Evolutionary conservation across 2,797 vertebrate genomes (phyloP), one percentile per base, ranked within the genome.

Genomic region (Dipus sagitta): DNA sequence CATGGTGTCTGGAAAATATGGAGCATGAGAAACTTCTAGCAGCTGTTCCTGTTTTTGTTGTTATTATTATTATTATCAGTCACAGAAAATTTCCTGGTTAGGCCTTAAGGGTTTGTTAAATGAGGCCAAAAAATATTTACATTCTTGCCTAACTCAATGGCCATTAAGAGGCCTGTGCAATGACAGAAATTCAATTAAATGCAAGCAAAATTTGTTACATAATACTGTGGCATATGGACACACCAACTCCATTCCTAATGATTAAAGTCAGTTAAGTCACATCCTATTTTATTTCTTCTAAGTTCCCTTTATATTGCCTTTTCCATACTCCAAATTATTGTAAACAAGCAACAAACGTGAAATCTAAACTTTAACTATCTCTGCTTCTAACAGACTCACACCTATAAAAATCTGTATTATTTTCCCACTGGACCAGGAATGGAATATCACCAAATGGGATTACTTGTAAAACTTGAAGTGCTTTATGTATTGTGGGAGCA

Each of bases 311-410:
- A 23, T 71, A 11, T 76, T 47, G 23, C 13, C 18, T 87, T 86
- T 76, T 47, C 26, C 20, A 28, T 58, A 65, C 30, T 85, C 30
- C 23, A 95, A 13, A 2, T 38, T 81, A n/a, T 34, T 90, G 38
- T 23, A 67, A 58, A 77, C 26, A 38, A 62, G 26, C 54, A 93
- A 70, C 12, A 77, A 87, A 84, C 72, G 0, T 64, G 32, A 94
- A 94, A 68, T 68, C 78, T 47, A 14, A 75, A 60, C 42, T 95
- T 92, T 47, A 91, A 88, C 71, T 32, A 81, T 62, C 68, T 91
- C 32, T 65, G 32, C 77, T 70, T 90, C 65, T 32, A 82, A 75
- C 10, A 81, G 47, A 24, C 10, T 13, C 14, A 23, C 11, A 24
- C 6, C 52, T 60, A 62, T 26, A 88, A 80, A 76, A 77, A 30